Evolutionary conservation across 2,113 vertebrate species (phyloP).

Genomic region (Anseranas semipalmata): DNA sequence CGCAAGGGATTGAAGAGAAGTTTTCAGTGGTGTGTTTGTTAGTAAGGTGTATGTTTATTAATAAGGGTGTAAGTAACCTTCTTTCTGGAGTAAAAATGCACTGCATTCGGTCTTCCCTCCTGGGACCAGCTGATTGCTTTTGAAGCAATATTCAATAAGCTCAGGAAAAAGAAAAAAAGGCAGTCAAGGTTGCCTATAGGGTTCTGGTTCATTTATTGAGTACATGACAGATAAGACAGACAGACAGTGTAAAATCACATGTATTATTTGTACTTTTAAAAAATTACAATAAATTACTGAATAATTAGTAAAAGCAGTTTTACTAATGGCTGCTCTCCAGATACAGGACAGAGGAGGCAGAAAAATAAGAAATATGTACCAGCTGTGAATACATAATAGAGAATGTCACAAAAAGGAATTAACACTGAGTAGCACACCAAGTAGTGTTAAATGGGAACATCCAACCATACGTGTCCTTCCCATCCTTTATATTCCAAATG

Average conservation of each 20-base stretch:
- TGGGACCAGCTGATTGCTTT: too few relatives aligned
- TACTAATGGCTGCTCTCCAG: constrained; percentile 49
- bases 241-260: constrained; percentile 71
- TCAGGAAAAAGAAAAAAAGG: background rate
- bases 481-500: background rate
- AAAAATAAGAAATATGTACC: constrained; percentile 3
- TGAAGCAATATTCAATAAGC: background rate
- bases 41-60: background rate
- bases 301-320: constrained; percentile 68
- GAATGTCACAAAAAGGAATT: background rate
- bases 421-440: constrained; percentile 34
- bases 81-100: background rate
- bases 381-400: constrained; percentile 19
- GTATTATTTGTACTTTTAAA: constrained; percentile 64
- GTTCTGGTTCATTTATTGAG: constrained; percentile 70
- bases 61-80: background rate
- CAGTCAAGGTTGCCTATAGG: background rate
- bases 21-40: background rate
- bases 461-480: background rate
- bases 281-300: constrained; percentile 72
- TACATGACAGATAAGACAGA: constrained; percentile 48
- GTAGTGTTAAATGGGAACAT: constrained; percentile 38
- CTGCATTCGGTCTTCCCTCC: too few relatives aligned
- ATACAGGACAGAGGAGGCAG: constrained; percentile 42
- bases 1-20: background rate